phyloP scores from a whole-genome alignment of 2,888 invertebrate genomes.

The Ennomos erosarius region DNA sequence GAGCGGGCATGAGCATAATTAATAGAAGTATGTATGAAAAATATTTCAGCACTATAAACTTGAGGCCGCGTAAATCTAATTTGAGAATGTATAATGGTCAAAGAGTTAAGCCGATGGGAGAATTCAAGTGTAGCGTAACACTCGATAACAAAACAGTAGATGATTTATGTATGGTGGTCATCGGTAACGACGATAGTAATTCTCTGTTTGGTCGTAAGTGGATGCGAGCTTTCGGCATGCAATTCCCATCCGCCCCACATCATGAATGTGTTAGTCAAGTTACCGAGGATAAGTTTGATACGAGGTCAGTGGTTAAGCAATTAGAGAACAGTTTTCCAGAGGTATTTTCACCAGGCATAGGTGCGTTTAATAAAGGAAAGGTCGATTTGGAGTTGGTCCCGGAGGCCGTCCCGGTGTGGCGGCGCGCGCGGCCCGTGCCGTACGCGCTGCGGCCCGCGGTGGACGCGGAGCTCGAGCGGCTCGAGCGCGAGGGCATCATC shows the following conservation, averaged over 20 bases:
- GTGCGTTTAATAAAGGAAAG: neutral
- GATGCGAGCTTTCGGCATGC: neutral
- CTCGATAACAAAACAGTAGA: neutral
- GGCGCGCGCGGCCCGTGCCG: neutral
- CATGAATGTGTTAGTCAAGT: neutral
- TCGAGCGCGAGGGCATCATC: too few relatives aligned
- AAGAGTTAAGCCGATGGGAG: slow-evolving; percentile 16
- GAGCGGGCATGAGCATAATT: slow-evolving; percentile 26
- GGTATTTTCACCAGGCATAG: neutral
- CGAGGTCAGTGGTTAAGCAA: neutral
- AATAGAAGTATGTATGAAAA: slow-evolving; percentile 13
- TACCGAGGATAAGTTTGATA: neutral
- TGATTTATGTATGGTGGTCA: neutral
- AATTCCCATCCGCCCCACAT: neutral
- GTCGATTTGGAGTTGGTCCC: neutral
- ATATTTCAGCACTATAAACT: neutral
- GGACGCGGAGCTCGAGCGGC: too few relatives aligned
- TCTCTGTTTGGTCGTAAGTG: neutral
- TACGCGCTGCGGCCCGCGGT: too few relatives aligned
- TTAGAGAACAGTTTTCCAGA: neutral
- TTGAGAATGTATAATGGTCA: slow-evolving; percentile 25
- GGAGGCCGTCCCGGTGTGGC: neutral
- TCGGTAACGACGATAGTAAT: neutral
- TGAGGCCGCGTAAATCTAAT: slow-evolving; percentile 4
- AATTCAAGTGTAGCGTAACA: slow-evolving; percentile 1